Conservation (phyloP, 2,888 invertebrate species). For the Melinaea menophilus region DNA sequence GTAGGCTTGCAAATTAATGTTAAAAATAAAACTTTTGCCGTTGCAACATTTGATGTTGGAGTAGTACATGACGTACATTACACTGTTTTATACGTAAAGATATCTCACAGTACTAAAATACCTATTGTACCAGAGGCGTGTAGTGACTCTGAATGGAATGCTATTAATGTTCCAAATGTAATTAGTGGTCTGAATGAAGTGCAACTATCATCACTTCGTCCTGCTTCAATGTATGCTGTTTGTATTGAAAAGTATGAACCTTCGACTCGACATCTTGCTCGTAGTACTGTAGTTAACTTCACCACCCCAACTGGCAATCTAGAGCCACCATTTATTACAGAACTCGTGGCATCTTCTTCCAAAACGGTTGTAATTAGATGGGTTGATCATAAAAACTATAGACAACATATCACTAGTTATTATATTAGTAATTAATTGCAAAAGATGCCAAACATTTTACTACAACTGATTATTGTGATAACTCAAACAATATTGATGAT, state of each 20-base stretch:
- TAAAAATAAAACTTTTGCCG: conserved; percentile 50
- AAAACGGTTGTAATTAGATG: conserved; percentile 53
- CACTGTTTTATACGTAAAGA: conserved; percentile 54
- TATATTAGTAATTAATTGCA: conserved; percentile 58
- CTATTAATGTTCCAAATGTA: conserved; percentile 41
- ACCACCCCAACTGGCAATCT: conserved; percentile 59
- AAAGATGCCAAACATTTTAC: conserved; percentile 43
- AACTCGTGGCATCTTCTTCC: conserved; percentile 53
- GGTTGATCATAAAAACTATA: conserved; percentile 63
- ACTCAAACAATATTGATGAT: conserved; percentile 39
- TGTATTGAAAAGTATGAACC: conserved; percentile 62
- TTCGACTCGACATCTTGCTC: conserved; percentile 41
- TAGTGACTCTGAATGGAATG: conserved; percentile 62
- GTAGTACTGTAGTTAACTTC: conserved; percentile 58
- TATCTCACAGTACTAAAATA: conserved; percentile 45
- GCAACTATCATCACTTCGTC: conserved; percentile 46
- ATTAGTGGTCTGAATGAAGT: conserved; percentile 39
- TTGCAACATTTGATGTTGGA: conserved; percentile 49
- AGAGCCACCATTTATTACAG: conserved; percentile 61
- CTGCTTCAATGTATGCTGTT: conserved; percentile 62
- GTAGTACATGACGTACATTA: conserved; percentile 46
- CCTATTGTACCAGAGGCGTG: conserved; percentile 60
- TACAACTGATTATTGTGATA: conserved; percentile 51
- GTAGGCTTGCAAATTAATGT: conserved; percentile 48
- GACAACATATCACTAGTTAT: conserved; percentile 52